phyloP scores from a whole-genome alignment of 2,888 invertebrate species.

The Protophormia terraenovae region DNA sequence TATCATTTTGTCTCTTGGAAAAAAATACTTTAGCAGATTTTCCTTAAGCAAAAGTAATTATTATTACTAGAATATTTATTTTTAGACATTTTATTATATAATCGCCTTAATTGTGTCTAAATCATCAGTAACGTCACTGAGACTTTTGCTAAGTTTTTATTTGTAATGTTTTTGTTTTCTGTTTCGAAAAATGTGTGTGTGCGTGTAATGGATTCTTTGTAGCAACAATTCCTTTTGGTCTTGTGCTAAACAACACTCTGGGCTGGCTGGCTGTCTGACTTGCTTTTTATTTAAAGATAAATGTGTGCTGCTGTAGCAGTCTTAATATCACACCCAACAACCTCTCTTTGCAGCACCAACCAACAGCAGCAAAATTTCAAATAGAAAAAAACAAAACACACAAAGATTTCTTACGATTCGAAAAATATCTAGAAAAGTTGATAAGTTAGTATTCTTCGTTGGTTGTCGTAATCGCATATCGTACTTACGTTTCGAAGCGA shows the following conservation, averaged over 20 bases:
- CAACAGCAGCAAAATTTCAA: neutral
- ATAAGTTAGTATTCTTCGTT: conserved; percentile 53
- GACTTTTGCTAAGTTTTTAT: neutral
- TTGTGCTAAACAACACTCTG: conserved; percentile 32
- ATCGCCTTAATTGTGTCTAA: conserved; percentile 58
- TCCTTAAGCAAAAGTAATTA: conserved; percentile 17
- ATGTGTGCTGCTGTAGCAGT: conserved; percentile 22
- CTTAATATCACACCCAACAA: conserved; percentile 6
- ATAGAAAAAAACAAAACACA: neutral
- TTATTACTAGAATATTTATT: conserved; percentile 14
- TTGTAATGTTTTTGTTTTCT: neutral
- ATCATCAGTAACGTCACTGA: conserved; percentile 19
- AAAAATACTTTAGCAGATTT: conserved; percentile 7
- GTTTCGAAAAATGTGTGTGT: too few species aligned
- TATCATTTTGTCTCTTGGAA: conserved; percentile 25
- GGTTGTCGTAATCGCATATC: conserved; percentile 47
- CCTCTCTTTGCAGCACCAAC: too few species aligned
- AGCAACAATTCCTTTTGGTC: conserved; percentile 28
- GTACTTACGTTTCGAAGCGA: conserved; percentile 55
- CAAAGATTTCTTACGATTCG: conserved; percentile 25
- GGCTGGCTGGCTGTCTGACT: neutral
- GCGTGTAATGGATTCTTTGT: neutral
- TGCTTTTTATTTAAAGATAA: neutral
- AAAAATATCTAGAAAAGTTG: conserved; percentile 63
- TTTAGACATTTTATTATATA: conserved; percentile 42